Conservation (phyloP, 37 sponge, comb jelly and placozoan genomes). For the Halichondria panicea region DNA sequence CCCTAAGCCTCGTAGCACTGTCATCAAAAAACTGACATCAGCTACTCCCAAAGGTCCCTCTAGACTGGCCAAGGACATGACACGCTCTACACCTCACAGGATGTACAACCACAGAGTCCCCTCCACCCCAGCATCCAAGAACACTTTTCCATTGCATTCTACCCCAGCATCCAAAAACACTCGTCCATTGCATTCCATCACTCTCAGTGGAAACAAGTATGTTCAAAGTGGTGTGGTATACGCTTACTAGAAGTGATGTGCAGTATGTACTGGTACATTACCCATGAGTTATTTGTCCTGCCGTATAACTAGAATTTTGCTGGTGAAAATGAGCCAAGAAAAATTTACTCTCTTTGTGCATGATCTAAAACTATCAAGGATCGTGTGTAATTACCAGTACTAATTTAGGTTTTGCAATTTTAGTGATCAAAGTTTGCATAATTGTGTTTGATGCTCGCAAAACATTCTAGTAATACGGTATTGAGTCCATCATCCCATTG, state of each 20-base stretch:
- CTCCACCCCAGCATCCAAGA: no score
- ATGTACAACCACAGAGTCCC: conserved; percentile 16
- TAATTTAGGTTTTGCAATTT: no score
- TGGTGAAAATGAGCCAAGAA: no score
- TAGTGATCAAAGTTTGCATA: no score
- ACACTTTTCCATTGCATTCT: no score
- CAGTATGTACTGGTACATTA: not conserved
- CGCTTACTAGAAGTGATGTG: not conserved
- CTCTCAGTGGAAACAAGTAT: not conserved
- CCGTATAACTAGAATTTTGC: no score
- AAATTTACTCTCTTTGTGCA: no score
- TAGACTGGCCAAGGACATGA: not conserved
- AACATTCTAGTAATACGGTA: no score
- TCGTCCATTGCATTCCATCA: not conserved
- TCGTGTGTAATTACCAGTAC: no score
- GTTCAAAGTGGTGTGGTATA: not conserved
- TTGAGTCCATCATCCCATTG: no score
- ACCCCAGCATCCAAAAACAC: not conserved
- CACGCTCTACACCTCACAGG: not conserved
- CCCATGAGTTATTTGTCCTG: not conserved
- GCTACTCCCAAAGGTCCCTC: not conserved
- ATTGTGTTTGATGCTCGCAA: no score
- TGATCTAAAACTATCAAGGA: no score
- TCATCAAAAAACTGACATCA: not conserved
- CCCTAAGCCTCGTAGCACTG: not conserved